Evolutionary conservation across 92 coral and sea anemone genomes (phyloP).

Genomic region (Phenganax stokvisi): DNA sequence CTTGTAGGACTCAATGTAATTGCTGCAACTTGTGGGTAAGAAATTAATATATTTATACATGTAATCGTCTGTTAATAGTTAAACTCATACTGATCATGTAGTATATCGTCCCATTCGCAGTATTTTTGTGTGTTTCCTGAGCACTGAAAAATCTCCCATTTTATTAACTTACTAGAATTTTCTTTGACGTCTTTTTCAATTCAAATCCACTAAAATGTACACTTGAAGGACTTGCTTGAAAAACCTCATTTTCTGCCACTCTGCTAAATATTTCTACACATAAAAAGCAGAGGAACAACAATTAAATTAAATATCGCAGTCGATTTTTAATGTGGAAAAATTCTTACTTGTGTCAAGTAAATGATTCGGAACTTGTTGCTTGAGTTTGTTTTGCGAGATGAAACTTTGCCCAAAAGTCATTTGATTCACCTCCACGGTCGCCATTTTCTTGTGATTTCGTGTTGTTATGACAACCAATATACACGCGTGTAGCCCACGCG

Average conservation of each 20-base stretch:
- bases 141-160: neutral
- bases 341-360: constrained; percentile 88
- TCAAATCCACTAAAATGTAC: constrained; percentile 88
- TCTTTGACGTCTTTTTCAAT: constrained; percentile 68
- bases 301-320: neutral
- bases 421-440: constrained; percentile 70
- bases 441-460: constrained; percentile 58
- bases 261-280: constrained; percentile 79
- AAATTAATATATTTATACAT: too few species aligned
- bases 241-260: constrained; percentile 71
- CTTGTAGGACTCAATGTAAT: too few species aligned
- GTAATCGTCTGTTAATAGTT: too few species aligned
- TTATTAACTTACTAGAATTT: constrained; percentile 59
- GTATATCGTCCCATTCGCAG: neutral
- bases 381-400: constrained; percentile 60
- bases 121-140: neutral
- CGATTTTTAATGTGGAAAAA: neutral
- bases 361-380: constrained; percentile 82
- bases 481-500: neutral
- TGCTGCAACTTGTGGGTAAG: too few species aligned
- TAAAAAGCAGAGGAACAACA: neutral
- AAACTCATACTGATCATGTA: too few species aligned
- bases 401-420: constrained; percentile 68
- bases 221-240: constrained; percentile 77
- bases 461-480: constrained; percentile 59